Evolutionary conservation across 2,888 invertebrate genomes (phyloP).

Genomic region (Leptarthrus brevirostris): DNA sequence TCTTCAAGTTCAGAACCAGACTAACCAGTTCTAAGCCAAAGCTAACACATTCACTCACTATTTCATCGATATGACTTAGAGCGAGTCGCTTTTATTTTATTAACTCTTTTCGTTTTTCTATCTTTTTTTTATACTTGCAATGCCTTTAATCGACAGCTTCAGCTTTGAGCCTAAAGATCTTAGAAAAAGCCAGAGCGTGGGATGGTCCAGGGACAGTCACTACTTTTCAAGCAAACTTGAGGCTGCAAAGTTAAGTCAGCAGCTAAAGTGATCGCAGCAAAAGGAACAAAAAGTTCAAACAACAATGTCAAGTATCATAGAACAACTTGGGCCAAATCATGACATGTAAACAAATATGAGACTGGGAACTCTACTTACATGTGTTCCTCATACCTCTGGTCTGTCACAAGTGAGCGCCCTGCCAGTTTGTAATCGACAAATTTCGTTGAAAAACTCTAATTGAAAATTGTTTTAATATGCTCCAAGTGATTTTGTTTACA

Average conservation of each 20-base stretch:
- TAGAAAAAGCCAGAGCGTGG: conserved; percentile 24
- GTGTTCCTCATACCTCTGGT: no score
- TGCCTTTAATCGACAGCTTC: conserved; percentile 44
- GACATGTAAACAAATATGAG: conserved; percentile 25
- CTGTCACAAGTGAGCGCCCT: conserved; percentile 4
- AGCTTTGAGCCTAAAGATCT: conserved; percentile 33
- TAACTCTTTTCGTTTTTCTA: conserved; percentile 7
- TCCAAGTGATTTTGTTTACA: conserved; percentile 15
- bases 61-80: conserved; percentile 1
- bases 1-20: conserved; percentile 47
- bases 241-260: conserved; percentile 5
- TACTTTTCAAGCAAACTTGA: conserved; percentile 22
- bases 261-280: conserved; percentile 21
- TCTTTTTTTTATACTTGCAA: conserved; percentile 23
- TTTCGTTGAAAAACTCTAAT: conserved; percentile 26
- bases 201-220: conserved; percentile 45
- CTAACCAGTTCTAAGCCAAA: conserved; percentile 47
- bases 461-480: conserved; percentile 9
- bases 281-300: conserved; percentile 20
- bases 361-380: not conserved
- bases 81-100: conserved; percentile 37
- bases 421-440: conserved; percentile 20
- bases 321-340: conserved; percentile 9
- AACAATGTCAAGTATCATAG: conserved; percentile 42
- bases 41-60: conserved; percentile 24